Conservation (phyloP, 23 tunicate genomes). For the Oikopleura vanhoeffeni region DNA sequence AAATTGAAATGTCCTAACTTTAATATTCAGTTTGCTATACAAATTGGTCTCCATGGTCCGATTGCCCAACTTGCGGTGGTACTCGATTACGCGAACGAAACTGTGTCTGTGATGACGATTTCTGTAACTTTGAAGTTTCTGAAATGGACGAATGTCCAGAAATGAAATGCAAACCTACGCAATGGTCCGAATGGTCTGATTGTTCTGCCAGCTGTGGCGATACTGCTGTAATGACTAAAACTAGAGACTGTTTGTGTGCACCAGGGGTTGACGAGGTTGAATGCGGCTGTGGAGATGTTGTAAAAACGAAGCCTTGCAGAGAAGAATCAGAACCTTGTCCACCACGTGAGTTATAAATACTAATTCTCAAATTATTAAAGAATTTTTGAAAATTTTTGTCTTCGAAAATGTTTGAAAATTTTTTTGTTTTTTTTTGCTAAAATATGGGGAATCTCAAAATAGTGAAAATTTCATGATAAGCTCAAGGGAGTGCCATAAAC, state of each 20-base stretch:
- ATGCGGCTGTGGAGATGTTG: not conserved
- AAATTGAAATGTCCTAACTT: too few relatives aligned
- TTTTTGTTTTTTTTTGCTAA: too few relatives aligned
- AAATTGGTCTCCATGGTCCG: not conserved
- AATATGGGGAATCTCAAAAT: too few relatives aligned
- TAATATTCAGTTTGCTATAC: slow-evolving; percentile 13
- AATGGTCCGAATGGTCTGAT: slow-evolving; percentile 5
- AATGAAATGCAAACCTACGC: not conserved
- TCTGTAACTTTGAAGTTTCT: not conserved
- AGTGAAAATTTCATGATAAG: too few relatives aligned
- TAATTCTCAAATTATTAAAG: too few relatives aligned
- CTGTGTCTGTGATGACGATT: not conserved
- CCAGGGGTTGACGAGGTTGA: not conserved
- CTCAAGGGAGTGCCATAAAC: too few relatives aligned
- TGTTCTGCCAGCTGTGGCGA: not conserved
- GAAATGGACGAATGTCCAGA: not conserved
- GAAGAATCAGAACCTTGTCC: not conserved
- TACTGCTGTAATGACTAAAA: not conserved
- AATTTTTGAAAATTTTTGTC: too few relatives aligned
- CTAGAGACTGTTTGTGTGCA: not conserved
- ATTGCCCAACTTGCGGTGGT: not conserved
- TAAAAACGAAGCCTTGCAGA: not conserved
- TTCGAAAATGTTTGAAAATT: too few relatives aligned
- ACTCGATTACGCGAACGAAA: not conserved
- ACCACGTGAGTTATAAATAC: too few relatives aligned